Conservation (phyloP, 2,888 invertebrate genomes). For the Terebella lapidaria region DNA sequence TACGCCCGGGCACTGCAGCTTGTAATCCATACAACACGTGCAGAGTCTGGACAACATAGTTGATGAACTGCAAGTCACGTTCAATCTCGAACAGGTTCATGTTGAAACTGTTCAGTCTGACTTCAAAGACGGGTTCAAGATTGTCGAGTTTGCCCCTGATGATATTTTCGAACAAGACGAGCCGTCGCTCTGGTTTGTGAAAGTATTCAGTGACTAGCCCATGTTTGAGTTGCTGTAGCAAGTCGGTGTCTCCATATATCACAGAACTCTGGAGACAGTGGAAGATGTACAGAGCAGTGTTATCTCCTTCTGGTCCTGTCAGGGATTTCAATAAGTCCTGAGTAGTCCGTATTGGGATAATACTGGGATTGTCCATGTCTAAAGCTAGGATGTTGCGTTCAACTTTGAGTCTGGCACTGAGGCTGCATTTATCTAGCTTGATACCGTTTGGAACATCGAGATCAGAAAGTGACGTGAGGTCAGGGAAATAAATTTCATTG, state of each 20-base stretch:
- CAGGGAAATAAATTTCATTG: neutral
- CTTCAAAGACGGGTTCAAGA: too few species aligned
- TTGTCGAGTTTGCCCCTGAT: neutral
- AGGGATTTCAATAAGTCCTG: neutral
- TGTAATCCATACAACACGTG: neutral
- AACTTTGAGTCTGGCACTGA: neutral
- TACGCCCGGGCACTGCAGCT: neutral
- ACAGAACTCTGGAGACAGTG: neutral
- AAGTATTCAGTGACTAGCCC: neutral
- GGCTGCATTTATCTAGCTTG: neutral
- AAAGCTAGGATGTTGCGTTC: neutral
- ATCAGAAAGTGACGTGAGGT: neutral
- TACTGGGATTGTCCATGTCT: neutral
- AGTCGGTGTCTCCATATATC: neutral
- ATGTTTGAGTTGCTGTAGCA: neutral
- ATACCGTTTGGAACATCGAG: neutral
- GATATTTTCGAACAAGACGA: neutral
- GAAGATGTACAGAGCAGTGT: neutral
- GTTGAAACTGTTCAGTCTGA: neutral
- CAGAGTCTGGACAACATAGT: neutral
- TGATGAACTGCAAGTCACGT: neutral
- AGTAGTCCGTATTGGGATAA: neutral
- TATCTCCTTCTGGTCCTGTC: neutral
- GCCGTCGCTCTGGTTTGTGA: neutral
- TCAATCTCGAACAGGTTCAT: neutral